phyloP scores from a whole-genome alignment of 1,140 invertebrate genomes.

The Coelopa frigida region DNA sequence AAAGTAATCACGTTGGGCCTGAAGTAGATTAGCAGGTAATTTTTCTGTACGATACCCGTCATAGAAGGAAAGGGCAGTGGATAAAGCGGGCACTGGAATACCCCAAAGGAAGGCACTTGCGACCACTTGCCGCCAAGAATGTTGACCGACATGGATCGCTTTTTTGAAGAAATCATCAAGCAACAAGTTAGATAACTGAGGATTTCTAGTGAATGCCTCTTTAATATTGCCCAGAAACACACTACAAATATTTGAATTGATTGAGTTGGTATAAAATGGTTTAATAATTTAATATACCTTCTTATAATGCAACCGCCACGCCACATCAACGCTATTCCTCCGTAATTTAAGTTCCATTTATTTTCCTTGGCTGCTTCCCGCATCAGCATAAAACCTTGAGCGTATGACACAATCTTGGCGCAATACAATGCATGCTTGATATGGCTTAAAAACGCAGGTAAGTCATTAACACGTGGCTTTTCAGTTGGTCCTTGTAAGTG shows the following conservation, averaged over 20 bases:
- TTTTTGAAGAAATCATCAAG: constrained; percentile 90
- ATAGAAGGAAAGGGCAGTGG: constrained; percentile 91
- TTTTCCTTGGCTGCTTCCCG: constrained; percentile 86
- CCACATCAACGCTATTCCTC: constrained; percentile 99
- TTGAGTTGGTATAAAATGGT: background rate
- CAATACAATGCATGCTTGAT: constrained; percentile 84
- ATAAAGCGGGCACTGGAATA: constrained; percentile 87
- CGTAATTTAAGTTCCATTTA: constrained; percentile 95
- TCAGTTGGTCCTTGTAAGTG: constrained; percentile 62
- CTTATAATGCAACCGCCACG: constrained; percentile 98
- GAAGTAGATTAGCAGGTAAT: constrained; percentile 87
- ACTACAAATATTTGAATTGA: constrained; percentile 54
- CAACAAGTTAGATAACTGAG: constrained; percentile 81
- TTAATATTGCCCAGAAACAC: constrained; percentile 97
- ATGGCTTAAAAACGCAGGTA: constrained; percentile 70
- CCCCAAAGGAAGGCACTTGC: constrained; percentile 63
- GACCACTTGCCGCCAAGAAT: constrained; percentile 62
- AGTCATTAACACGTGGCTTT: constrained; percentile 59
- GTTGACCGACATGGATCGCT: constrained; percentile 73
- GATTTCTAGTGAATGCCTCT: constrained; percentile 88
- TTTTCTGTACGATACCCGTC: constrained; percentile 82
- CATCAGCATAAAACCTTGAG: constrained; percentile 98
- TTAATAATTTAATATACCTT: constrained; percentile 51
- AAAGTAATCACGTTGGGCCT: constrained; percentile 98
- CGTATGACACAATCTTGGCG: constrained; percentile 97